Evolutionary conservation across 1,140 invertebrate genomes (phyloP), one percentile per base, ranked within the genome.

Genomic region (Chlorops oryzae): DNA sequence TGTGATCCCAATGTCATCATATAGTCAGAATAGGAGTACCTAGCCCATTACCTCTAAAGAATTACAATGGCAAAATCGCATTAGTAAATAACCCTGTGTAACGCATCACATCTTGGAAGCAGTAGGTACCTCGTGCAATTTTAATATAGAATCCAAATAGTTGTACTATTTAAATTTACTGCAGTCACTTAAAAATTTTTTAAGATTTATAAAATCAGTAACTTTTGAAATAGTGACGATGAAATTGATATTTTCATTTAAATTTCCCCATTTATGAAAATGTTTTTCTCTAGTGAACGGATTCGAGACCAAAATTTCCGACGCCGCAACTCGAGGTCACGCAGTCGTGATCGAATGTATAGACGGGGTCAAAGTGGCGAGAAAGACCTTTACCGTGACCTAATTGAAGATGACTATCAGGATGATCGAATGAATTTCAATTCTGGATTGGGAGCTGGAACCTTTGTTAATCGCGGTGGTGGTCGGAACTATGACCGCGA

Each of bases 381-480:
- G 18, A 56, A 59, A 17, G 68, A 71, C 46, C 41, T 68, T 13
- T 70, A 70, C 46, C 56, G 61, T 17, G 63, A 62, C 24, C 34
- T 70, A 15, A 70, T 67, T 3, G 55, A 67, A 34, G 62, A 70
- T 17, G 67, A 70, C 41, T 64, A 65, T 40, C 55, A 59, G 12
- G 62, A 64, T 6, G 65, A 70, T 27, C 58, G 61, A 9, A 37
- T 42, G 13, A 15, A 44, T 25, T 40, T 43, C 42, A 47, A 39
- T 27, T 45, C 39, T 21, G 50, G 53, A 28, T 27, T 54, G 3
- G 47, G 58, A 21, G 52, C 54, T 17, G 45, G 45, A 9, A 56
- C 55, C 21, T 60, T 52, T 15, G 55, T 66, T 21, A 59, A 56
- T 45, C 53, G 59, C n/a, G 55, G 59, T 41, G 45, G 43, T 42